Percentiles rank a stretch among this genome's conserved stretches.
Evolutionary conservation across 2,113 vertebrate genomes (phyloP).

Genomic region (Colius striatus): DNA sequence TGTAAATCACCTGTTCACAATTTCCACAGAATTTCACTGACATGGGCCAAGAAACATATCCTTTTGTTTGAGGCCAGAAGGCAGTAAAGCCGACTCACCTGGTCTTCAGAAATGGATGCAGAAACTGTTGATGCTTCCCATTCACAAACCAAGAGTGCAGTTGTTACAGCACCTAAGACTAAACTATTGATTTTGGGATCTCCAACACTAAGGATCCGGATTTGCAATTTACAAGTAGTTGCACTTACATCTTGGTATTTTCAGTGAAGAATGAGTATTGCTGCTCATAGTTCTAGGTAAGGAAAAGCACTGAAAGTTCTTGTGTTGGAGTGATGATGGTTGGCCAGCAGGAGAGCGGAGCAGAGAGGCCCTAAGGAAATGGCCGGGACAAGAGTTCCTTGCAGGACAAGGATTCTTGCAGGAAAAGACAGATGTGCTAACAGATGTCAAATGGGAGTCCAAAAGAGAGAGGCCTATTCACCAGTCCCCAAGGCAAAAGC

Average conservation of each 20-base stretch:
- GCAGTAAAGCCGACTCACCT: not conserved
- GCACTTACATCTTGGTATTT: not conserved
- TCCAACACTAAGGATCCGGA: not conserved
- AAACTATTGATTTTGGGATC: not conserved
- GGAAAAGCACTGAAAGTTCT: not conserved
- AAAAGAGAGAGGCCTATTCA: not conserved
- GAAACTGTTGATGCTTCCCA: not conserved
- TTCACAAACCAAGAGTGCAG: fast-evolving
- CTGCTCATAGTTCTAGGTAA: not conserved
- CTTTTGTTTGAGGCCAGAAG: not conserved
- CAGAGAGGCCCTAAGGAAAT: not conserved
- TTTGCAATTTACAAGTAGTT: not conserved
- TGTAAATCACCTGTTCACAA: not conserved
- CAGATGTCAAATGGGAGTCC: not conserved
- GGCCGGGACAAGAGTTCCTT: not conserved
- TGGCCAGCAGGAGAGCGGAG: not conserved
- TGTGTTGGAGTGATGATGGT: not conserved
- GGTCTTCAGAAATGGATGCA: not conserved
- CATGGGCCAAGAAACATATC: not conserved
- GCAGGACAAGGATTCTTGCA: not conserved
- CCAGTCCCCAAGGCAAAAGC: not conserved
- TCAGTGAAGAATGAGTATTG: not conserved
- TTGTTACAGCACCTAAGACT: not conserved
- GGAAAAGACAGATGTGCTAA: not conserved
- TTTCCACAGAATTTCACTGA: not conserved